A percentile compares a stretch with the other conserved stretches of the same genome.
Evolutionary conservation across 2,797 vertebrate genomes (phyloP).

Genomic region (Cyprinodon diabolis): DNA sequence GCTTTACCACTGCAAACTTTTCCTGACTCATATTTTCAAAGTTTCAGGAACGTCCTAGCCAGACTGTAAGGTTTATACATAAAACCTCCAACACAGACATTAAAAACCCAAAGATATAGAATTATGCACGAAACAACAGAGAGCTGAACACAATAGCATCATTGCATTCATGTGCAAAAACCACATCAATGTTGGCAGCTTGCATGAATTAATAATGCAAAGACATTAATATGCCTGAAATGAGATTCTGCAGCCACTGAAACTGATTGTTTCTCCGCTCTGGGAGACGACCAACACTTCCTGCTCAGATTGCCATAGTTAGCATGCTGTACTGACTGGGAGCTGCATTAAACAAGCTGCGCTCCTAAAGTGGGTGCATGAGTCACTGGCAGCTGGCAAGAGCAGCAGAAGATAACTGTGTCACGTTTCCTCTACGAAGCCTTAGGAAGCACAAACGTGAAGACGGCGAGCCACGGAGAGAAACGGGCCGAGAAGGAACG

Average conservation of each 20-base stretch:
- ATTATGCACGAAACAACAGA: background rate
- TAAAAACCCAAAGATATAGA: background rate
- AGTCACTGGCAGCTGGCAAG: slow-evolving; percentile 64
- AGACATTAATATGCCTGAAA: slow-evolving; percentile 27
- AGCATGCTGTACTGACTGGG: slow-evolving; percentile 58
- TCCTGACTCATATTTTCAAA: background rate
- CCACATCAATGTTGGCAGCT: background rate
- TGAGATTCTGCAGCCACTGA: slow-evolving; percentile 3
- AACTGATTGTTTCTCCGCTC: slow-evolving; percentile 26
- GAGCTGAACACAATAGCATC: background rate
- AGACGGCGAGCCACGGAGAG: background rate
- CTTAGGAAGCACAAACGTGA: slow-evolving; percentile 52
- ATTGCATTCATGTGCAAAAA: background rate
- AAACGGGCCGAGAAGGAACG: slow-evolving; percentile 18
- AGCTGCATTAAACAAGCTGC: slow-evolving; percentile 61
- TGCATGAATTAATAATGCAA: slow-evolving; percentile 5
- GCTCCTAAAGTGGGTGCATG: slow-evolving; percentile 68
- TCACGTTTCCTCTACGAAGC: slow-evolving; percentile 67
- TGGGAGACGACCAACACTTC: slow-evolving; percentile 24
- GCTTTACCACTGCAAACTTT: background rate
- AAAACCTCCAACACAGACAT: no score
- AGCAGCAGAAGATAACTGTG: slow-evolving; percentile 68
- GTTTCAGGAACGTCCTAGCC: background rate
- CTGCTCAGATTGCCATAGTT: slow-evolving; percentile 53
- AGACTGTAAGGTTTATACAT: background rate